phyloP scores from a whole-genome alignment of 1,140 invertebrate genomes.

The Seison nebaliae region DNA sequence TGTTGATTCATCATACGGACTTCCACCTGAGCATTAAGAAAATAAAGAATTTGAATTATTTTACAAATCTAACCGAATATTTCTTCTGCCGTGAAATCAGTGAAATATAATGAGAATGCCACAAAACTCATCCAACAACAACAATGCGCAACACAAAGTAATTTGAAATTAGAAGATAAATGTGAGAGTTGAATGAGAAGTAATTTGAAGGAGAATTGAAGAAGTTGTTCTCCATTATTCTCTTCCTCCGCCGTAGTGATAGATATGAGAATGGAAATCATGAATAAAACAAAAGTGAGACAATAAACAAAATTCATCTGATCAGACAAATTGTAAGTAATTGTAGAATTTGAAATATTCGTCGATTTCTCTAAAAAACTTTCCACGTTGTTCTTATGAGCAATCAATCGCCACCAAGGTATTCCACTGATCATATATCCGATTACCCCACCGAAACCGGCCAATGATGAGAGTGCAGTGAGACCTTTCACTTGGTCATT shows the following conservation, averaged over 20 bases:
- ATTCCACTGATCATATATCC: conserved; percentile 71
- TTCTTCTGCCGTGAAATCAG: conserved; percentile 77
- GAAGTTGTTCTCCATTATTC: not conserved
- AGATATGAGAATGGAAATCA: conserved; percentile 56
- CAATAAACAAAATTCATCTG: conserved; percentile 37
- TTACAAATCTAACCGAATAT: conserved; percentile 69
- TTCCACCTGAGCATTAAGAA: conserved; percentile 2
- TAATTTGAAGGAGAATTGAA: not conserved
- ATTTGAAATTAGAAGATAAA: conserved; percentile 54
- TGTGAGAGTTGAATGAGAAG: conserved; percentile 46
- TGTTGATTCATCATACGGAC: conserved; percentile 38
- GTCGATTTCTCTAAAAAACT: not conserved
- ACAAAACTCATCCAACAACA: conserved; percentile 94
- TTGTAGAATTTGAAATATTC: not conserved
- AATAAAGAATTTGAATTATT: conserved; percentile 27
- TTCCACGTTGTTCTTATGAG: conserved; percentile 36
- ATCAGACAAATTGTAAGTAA: not conserved
- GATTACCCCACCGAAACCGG: conserved; percentile 66
- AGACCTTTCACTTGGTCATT: conserved; percentile 69
- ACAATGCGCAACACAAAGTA: conserved; percentile 67
- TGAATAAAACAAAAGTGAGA: conserved; percentile 63
- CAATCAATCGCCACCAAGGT: conserved; percentile 56
- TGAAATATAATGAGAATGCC: conserved; percentile 82
- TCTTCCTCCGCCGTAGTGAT: conserved; percentile 47
- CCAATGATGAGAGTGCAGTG: conserved; percentile 82